Conservation (phyloP, 1,140 invertebrate species). For the Carcinoscorpius rotundicauda region DNA sequence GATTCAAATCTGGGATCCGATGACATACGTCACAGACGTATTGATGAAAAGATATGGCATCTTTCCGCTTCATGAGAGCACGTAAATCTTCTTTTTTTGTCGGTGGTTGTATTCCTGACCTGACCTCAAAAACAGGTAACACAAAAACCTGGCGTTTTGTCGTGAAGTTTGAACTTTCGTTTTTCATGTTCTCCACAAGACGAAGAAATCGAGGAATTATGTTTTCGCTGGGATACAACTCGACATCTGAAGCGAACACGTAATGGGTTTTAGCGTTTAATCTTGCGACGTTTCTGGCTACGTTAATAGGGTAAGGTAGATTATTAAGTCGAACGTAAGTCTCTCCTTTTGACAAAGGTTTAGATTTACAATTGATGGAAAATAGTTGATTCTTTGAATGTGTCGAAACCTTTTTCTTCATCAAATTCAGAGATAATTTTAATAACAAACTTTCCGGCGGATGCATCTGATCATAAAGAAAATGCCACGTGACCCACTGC, state of each 20-base stretch:
- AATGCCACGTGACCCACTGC: conserved; percentile 23
- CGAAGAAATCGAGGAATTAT: conserved; percentile 21
- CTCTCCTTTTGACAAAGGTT: conserved; percentile 6
- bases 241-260: conserved; percentile 28
- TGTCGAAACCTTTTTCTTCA: too few species aligned
- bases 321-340: conserved; percentile 6
- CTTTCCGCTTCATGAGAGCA: conserved; percentile 31
- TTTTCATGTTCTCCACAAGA: conserved; percentile 5
- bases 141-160: conserved; percentile 48
- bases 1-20: conserved; percentile 54
- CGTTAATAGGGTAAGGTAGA: conserved; percentile 29
- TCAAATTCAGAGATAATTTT: too few species aligned
- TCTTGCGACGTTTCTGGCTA: conserved; percentile 28
- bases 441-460: background rate
- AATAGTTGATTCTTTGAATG: too few species aligned
- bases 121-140: conserved; percentile 65
- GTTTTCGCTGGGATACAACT: conserved; percentile 27
- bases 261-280: conserved; percentile 25
- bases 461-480: conserved; percentile 22
- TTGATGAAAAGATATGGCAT: conserved; percentile 79
- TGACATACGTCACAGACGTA: conserved; percentile 77
- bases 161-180: conserved; percentile 1
- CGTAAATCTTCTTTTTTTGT: conserved; percentile 60
- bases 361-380: conserved; percentile 6
- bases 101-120: conserved; percentile 50